Base-by-base conservation (phyloP, 1,140 invertebrate species). In the Drosophila miranda region DNA sequence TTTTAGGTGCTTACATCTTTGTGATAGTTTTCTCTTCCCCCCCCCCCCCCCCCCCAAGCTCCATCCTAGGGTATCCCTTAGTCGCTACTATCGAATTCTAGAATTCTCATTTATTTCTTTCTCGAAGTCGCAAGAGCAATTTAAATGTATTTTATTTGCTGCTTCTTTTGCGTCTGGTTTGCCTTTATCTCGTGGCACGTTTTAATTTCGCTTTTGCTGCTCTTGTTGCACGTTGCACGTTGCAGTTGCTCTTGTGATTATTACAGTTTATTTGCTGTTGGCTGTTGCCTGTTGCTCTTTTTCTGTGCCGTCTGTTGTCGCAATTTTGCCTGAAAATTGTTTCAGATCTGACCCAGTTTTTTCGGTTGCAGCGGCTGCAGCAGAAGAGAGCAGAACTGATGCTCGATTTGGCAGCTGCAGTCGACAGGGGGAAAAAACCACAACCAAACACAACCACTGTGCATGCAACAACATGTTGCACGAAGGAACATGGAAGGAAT, bases 301-400 rank as follows among this genome's bases (percentile, higher is more conserved):
- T 30, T 28, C 26, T 30, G 8, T 3, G 3, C 8, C 55, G 49
- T 16, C 50, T 60, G 79, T 70, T 79, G 63, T 72, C 56, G 61
- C 74, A 75, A 76, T 69, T 81, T 86, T 81, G 81, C 72, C 68
- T 82, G 78, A 81, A 79, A 82, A 82, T 82, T 83, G 78, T 74
- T 83, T 75, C 66, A 71, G 59, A 80, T 71, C 75, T 82, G 78
- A 81, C 78, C 78, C 78, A 81, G 74, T 69, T 73, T 68, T 61
- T 78, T 78, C 60, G 45, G 57, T 82, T 82, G 78, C 72, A 42
- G 63, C 54, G 21, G 38, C 34, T 23, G 19, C 59, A 66, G 41
- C 30, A 16, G 21, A 11, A 44, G 61, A 68, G 52, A 50, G 42
- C 55, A 49, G 50, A 53, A 64, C 53, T 52, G 49, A 43, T 69